A percentile compares a stretch with the other conserved stretches of the same genome.
These are phyloP conservation scores for Notodonta ziczac DNA, from an alignment of 2,888 invertebrate genomes.

Conservation along the genomic window DNA sequence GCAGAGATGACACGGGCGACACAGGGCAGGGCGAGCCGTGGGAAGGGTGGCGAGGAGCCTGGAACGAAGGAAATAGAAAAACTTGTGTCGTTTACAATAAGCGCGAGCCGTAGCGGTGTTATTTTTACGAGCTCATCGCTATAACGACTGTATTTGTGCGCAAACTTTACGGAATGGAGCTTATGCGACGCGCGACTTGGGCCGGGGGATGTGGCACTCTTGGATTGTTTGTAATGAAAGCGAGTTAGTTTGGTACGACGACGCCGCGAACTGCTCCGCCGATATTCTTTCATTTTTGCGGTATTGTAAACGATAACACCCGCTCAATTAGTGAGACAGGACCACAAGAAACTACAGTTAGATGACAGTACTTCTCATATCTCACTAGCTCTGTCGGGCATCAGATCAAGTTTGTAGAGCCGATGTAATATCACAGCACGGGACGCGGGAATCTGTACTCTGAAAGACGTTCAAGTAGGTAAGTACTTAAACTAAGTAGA, in stretches of 20 bases:
- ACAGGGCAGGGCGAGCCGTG: neutral
- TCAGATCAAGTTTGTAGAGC: too few relatives aligned
- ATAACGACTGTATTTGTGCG: conserved; percentile 51
- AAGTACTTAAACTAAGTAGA: too few relatives aligned
- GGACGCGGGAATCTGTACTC: too few relatives aligned
- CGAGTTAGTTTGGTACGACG: neutral
- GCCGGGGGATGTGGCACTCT: neutral
- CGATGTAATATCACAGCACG: too few relatives aligned
- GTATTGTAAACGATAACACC: neutral
- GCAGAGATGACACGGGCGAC: conserved; percentile 15
- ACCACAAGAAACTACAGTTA: too few relatives aligned
- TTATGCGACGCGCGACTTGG: conserved; percentile 16
- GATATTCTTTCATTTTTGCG: conserved; percentile 7
- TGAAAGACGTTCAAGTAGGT: too few relatives aligned
- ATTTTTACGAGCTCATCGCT: conserved; percentile 49
- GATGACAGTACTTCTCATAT: too few relatives aligned
- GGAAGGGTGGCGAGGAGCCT: neutral
- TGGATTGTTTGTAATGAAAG: neutral
- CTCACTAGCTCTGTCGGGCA: too few relatives aligned
- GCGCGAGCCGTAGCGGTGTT: conserved; percentile 46
- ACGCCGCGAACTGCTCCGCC: neutral
- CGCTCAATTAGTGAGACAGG: too few relatives aligned
- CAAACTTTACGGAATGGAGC: conserved; percentile 42
- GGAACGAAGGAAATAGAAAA: conserved; percentile 62
- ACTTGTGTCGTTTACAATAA: conserved; percentile 64